phyloP scores from a whole-genome alignment of 2,797 vertebrate genomes.

The Phoebastria nigripes region DNA sequence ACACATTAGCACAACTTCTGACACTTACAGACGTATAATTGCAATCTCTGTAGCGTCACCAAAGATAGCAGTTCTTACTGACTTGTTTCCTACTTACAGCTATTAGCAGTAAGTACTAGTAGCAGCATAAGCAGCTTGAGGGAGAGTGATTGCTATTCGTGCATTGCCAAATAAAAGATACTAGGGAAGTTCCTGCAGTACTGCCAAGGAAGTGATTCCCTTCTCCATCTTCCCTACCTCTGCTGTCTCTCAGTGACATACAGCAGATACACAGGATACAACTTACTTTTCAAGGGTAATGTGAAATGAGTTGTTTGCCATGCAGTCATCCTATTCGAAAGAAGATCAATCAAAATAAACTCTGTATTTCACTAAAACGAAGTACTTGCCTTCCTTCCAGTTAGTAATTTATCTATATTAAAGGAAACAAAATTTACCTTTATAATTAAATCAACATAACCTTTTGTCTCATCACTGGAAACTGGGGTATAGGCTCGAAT shows the following conservation, averaged over 20 bases:
- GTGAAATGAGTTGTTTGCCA: background rate
- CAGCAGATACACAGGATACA: background rate
- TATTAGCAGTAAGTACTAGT: background rate
- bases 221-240: background rate
- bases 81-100: background rate
- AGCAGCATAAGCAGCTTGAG: background rate
- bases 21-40: rapidly evolving
- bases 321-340: background rate
- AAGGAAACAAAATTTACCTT: conserved; percentile 78
- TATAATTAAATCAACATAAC: conserved; percentile 88
- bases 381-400: background rate
- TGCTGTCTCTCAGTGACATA: background rate
- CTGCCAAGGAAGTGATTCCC: background rate
- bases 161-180: background rate
- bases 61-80: background rate
- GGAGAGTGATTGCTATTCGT: background rate
- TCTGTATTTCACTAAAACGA: background rate
- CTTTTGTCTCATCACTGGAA: conserved; percentile 87
- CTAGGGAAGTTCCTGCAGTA: background rate
- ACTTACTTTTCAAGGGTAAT: background rate
- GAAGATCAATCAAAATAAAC: background rate
- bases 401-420: background rate
- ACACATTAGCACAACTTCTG: background rate
- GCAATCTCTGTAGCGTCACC: background rate
- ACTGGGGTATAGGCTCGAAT: conserved; percentile 90